phyloP scores from a whole-genome alignment of 2,888 invertebrate species.

The Mesochorus sp. region DNA sequence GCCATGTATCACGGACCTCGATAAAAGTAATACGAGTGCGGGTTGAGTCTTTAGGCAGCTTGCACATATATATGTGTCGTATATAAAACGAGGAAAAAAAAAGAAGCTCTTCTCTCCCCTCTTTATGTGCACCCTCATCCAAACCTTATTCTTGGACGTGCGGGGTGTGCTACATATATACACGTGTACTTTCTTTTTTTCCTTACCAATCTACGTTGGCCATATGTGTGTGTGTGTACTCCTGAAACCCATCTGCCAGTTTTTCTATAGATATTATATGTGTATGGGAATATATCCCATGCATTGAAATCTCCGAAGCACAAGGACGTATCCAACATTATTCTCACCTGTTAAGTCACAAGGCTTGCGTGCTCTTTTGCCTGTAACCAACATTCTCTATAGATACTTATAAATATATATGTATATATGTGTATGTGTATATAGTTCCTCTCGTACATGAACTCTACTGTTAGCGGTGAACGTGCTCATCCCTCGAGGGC shows the following conservation, averaged over 20 bases:
- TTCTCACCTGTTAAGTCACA: no score
- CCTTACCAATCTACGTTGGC: no score
- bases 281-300: no score
- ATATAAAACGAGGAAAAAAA: no score
- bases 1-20: slow-evolving; percentile 45
- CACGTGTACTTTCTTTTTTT: slow-evolving; percentile 38
- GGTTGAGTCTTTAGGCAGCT: slow-evolving; percentile 51
- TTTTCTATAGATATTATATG: no score
- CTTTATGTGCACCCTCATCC: slow-evolving; percentile 37
- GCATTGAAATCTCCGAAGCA: no score
- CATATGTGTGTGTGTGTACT: no score
- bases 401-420: not conserved
- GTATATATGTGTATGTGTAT: not conserved
- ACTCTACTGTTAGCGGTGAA: slow-evolving; percentile 27
- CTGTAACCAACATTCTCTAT: not conserved
- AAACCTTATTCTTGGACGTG: slow-evolving; percentile 50
- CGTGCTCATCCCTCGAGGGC: slow-evolving; percentile 23
- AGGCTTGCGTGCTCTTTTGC: not conserved
- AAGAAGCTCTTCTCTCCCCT: slow-evolving; percentile 22
- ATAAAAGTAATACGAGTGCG: slow-evolving; percentile 58
- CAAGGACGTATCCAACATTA: no score
- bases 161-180: no score
- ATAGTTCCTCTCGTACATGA: slow-evolving; percentile 16
- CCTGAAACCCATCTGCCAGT: no score
- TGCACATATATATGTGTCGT: slow-evolving; percentile 42